Base-by-base conservation (phyloP, 2,797 vertebrate genomes). In the Acanthis flammea region DNA sequence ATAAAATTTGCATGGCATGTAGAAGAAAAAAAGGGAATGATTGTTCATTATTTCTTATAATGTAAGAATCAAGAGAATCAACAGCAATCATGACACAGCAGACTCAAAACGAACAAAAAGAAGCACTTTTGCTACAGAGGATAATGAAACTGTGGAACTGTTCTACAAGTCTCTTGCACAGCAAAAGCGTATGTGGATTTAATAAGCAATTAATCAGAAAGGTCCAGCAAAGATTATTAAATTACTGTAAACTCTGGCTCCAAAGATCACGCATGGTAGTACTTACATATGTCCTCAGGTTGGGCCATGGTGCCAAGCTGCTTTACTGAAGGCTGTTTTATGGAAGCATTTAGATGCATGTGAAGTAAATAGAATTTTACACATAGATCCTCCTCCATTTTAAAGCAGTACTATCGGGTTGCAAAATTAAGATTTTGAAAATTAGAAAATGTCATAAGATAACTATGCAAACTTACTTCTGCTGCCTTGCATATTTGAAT, bases 391-490 rank as follows among this genome's bases (percentile, higher is more conserved):
- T 94, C 75, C 75, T 94, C 89, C 91, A 88, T 60, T 94, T 89
- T 96, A 76, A 94, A 95, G 85, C 5, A 96, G 93, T 77, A 86
- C 90, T 92, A 95, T 50, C 10, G 6, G 84, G 72, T 96, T 92
- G 89, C 85, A 92, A 96, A 92, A 96, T 88, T 77, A 94, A 94
- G 93, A 94, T 89, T 91, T 95, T 66, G 30, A 96, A 89, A 92
- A 94, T 90, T 87, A 95, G 89, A 74, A 92, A 94, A 25, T 11
- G 53, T 89, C 42, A 65, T 31, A 85, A 67, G 75, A 53, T 24
- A 87, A 81, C 61, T 57, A 19, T 16, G 75, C 15, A 96, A 91
- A 73, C 12, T 60, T 94, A 85, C 12, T 91, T 89, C 60, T 71
- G 63, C 58, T 67, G 65, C 39, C 67, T 67, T 67, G 71, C 17